A percentile compares a stretch with the other conserved stretches of the same genome.
Conservation (phyloP, 2,113 vertebrate genomes). For the Myiozetetes cayanensis region DNA sequence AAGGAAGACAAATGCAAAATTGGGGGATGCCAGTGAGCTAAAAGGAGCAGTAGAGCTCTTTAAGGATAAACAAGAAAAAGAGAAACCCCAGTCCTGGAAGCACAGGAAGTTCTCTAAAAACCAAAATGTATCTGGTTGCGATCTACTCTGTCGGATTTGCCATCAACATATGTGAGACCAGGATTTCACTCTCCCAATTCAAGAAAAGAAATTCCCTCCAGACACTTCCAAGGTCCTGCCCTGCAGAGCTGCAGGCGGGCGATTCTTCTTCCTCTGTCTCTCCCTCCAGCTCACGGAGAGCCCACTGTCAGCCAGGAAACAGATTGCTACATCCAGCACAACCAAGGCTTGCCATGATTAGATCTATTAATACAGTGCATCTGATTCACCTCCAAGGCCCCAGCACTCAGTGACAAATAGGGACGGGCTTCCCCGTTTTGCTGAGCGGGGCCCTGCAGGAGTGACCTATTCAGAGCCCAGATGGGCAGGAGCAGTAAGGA, state of each 20-base stretch:
- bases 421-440: not conserved
- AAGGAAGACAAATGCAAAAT: not conserved
- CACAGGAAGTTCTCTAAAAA: rapidly evolving
- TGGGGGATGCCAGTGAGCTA: not conserved
- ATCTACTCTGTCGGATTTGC: not conserved
- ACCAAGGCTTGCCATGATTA: constrained; percentile 54
- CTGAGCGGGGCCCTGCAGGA: not conserved
- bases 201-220: rapidly evolving
- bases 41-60: not conserved
- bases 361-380: constrained; percentile 36
- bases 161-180: rapidly evolving
- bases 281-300: not conserved
- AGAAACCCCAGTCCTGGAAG: not conserved
- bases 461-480: not conserved
- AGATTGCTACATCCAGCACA: constrained; percentile 25
- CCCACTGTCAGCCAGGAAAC: constrained; percentile 36
- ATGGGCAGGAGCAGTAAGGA: rapidly evolving
- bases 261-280: rapidly evolving
- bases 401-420: not conserved
- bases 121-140: not conserved
- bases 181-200: not conserved
- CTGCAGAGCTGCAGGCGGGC: rapidly evolving
- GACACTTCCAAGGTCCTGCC: not conserved
- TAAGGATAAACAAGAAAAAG: not conserved
- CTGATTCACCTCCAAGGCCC: constrained; percentile 53